phyloP scores from a whole-genome alignment of 2,797 vertebrate genomes.

The Acropternis orthonyx region DNA sequence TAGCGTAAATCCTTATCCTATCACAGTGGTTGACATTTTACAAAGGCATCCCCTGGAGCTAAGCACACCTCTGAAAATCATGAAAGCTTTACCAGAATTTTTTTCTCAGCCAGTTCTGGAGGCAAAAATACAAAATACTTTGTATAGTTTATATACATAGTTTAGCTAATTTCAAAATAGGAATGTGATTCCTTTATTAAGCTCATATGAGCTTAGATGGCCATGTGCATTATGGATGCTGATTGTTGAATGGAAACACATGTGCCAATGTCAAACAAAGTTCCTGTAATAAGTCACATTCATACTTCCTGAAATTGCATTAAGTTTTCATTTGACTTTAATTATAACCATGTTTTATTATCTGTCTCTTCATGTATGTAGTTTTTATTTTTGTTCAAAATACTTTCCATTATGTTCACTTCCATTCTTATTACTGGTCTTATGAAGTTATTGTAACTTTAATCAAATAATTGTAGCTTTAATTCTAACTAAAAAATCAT shows the following conservation, averaged over 20 bases:
- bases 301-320: not conserved
- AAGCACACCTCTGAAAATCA: not conserved
- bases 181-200: not conserved
- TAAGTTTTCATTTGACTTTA: slow-evolving; percentile 24
- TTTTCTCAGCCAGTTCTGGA: not conserved
- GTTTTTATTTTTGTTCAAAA: slow-evolving; percentile 13
- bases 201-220: not conserved
- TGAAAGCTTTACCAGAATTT: not conserved
- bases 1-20: not conserved
- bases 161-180: slow-evolving; percentile 25
- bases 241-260: slow-evolving; percentile 23
- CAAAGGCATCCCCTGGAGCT: not conserved
- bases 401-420: slow-evolving; percentile 4
- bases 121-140: not conserved
- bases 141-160: not conserved
- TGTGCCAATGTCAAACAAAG: not conserved
- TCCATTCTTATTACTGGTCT: not conserved
- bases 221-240: not conserved
- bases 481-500: not conserved
- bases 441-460: slow-evolving; percentile 29
- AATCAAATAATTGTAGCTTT: not conserved
- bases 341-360: not conserved
- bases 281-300: not conserved
- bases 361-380: not conserved
- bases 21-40: not conserved